Conservation (phyloP, 2,113 vertebrate genomes). For the Apaloderma vittatum region DNA sequence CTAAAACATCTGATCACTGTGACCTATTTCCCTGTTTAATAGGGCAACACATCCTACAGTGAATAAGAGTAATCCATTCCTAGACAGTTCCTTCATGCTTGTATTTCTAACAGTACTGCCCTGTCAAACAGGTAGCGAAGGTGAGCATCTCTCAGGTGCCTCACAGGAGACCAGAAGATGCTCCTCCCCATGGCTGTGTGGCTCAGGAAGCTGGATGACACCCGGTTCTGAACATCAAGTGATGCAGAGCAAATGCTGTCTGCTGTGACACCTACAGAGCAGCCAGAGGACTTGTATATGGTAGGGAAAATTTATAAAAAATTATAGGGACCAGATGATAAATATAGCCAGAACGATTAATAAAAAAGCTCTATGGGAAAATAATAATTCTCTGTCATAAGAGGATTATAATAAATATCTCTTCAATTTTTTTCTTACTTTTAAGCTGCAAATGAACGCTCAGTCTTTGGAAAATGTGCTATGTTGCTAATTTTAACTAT, state of each 20-base stretch:
- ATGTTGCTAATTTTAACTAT: neutral
- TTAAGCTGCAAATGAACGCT: neutral
- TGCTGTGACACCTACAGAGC: fast-evolving
- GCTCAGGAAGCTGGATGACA: neutral
- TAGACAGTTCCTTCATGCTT: neutral
- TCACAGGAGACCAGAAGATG: neutral
- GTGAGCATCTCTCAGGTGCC: neutral
- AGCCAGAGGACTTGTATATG: neutral
- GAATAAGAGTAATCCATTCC: neutral
- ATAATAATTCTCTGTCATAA: neutral
- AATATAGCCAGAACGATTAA: neutral
- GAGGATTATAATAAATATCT: neutral
- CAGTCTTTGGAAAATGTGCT: neutral
- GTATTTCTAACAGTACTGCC: neutral
- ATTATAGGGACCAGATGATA: neutral
- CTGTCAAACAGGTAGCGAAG: neutral
- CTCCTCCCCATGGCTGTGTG: neutral
- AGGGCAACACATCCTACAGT: neutral
- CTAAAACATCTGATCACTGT: neutral
- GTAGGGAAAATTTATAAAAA: neutral
- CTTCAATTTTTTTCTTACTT: neutral
- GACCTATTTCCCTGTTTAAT: neutral
- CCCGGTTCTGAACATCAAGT: neutral
- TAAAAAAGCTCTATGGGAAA: neutral
- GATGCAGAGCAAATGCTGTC: neutral